phyloP scores from a whole-genome alignment of 2,113 vertebrate genomes.

The Porphyrio hochstetteri region DNA sequence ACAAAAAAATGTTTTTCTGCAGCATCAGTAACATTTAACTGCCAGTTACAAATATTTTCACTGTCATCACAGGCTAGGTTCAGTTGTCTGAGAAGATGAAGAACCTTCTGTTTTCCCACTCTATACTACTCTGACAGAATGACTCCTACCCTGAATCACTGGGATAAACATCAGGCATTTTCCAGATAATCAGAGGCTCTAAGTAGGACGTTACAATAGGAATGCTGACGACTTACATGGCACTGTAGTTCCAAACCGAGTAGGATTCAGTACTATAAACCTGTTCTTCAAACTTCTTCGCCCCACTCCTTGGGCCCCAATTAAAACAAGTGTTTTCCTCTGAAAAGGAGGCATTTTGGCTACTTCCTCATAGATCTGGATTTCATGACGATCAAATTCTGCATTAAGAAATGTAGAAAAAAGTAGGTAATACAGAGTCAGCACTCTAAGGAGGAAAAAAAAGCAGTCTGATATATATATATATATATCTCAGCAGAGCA shows the following conservation, averaged over 20 bases:
- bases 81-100: not conserved
- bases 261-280: slow-evolving; percentile 91
- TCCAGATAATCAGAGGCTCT: not conserved
- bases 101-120: not conserved
- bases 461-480: not conserved
- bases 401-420: slow-evolving; percentile 4
- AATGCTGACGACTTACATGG: slow-evolving; percentile 88
- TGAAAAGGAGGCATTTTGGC: slow-evolving; percentile 98
- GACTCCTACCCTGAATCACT: not conserved
- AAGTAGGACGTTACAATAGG: not conserved
- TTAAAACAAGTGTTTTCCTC: slow-evolving; percentile 95
- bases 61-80: not conserved
- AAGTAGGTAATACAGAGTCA: not conserved
- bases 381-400: slow-evolving; percentile 99
- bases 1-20: not conserved
- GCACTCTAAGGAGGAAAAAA: not conserved
- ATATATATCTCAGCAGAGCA: not conserved
- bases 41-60: not conserved
- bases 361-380: slow-evolving; percentile 98
- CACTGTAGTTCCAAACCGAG: slow-evolving; percentile 93
- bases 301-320: slow-evolving; percentile 96
- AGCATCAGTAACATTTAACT: not conserved
- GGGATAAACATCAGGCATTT: not conserved
- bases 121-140: not conserved
- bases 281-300: slow-evolving; percentile 97